A percentile compares a stretch with the other conserved stretches of the same genome.
phyloP scores from a whole-genome alignment of 2,113 vertebrate genomes.

The Butastur rufipennis region DNA sequence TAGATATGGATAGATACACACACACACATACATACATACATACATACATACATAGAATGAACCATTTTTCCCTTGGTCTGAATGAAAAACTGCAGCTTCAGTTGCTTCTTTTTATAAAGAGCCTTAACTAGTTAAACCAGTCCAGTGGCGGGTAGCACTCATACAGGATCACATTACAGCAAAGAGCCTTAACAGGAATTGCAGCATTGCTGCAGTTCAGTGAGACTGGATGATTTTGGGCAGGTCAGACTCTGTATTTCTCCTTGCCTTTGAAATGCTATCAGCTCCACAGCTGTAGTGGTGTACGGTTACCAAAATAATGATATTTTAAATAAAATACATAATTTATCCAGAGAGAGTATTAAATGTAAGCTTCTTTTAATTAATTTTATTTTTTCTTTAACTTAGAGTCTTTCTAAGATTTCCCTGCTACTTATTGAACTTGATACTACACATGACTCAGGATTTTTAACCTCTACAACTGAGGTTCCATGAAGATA shows the following conservation, averaged over 20 bases:
- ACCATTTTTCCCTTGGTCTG: background rate
- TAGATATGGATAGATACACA: background rate
- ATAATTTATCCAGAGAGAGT: background rate
- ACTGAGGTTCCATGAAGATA: background rate
- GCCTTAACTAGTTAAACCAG: background rate
- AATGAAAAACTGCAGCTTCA: background rate
- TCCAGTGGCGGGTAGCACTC: accelerated
- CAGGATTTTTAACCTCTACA: background rate
- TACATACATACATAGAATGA: background rate
- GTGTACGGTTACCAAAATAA: background rate
- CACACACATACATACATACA: background rate
- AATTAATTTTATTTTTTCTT: background rate
- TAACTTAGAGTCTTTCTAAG: background rate
- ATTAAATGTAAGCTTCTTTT: background rate
- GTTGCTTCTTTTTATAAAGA: background rate
- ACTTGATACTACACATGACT: background rate
- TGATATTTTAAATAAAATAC: background rate
- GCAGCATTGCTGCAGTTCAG: background rate
- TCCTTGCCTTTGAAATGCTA: background rate
- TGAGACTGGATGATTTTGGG: background rate
- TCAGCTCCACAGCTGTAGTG: background rate
- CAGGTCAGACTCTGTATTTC: background rate
- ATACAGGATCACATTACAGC: background rate
- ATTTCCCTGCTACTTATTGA: background rate
- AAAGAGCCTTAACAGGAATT: background rate